Conservation (phyloP, 2,797 vertebrate genomes). For the Borostomias antarcticus region DNA sequence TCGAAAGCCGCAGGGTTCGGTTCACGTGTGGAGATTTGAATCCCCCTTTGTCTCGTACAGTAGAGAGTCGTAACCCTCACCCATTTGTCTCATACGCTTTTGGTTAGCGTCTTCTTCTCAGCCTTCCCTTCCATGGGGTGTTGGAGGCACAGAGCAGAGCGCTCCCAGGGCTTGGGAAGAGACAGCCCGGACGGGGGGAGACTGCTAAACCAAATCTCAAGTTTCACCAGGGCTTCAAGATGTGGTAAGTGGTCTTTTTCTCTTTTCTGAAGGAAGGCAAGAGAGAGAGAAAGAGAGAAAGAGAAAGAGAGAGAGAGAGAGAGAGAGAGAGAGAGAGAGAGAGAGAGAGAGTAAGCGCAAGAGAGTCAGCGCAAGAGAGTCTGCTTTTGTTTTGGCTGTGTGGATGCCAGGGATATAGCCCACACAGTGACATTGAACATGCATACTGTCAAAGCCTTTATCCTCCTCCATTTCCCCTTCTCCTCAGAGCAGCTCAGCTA, state of each 20-base stretch:
- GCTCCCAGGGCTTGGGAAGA: neutral
- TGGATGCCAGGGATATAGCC: constrained; percentile 10
- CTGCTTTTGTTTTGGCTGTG: constrained; percentile 26
- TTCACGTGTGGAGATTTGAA: constrained; percentile 1
- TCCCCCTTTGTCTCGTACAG: neutral
- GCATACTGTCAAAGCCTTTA: constrained; percentile 15
- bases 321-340: constrained; percentile 1
- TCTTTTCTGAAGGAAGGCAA: constrained; percentile 1
- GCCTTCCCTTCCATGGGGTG: neutral
- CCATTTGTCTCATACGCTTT: too few relatives aligned
- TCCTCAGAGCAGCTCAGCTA: neutral
- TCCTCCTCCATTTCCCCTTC: constrained; percentile 26
- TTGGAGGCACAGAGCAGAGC: neutral
- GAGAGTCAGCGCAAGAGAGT: too few relatives aligned
- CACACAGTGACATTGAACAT: constrained; percentile 30
- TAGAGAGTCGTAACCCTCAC: too few relatives aligned
- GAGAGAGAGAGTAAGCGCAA: too few relatives aligned
- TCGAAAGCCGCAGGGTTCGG: constrained; percentile 7
- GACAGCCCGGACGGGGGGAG: constrained; percentile 2
- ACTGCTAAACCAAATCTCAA: constrained; percentile 21
- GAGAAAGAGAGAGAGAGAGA: neutral
- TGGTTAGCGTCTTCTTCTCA: neutral
- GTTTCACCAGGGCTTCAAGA: constrained; percentile 22
- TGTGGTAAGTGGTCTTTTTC: neutral
- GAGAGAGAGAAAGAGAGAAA: constrained; percentile 3